These are phyloP conservation scores for Oxycera nigricornis DNA, from an alignment of 2,888 invertebrate genomes.

Conservation along the genomic window DNA sequence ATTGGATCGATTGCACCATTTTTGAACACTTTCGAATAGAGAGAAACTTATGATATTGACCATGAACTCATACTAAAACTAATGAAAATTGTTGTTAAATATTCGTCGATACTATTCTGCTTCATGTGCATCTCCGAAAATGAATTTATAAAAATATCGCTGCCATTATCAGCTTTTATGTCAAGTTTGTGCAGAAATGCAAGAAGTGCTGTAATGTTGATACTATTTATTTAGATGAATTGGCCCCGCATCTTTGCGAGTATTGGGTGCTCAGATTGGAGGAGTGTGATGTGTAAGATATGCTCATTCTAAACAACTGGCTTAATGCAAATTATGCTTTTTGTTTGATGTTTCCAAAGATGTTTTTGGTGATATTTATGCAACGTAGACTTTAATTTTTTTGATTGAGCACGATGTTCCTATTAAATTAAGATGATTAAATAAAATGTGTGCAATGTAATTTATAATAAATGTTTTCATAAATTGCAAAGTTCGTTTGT, in stretches of 20 bases:
- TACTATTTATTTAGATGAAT: too few relatives aligned
- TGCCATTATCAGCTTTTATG: too few relatives aligned
- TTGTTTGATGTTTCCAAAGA: slow-evolving; percentile 29
- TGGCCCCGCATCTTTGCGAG: too few relatives aligned
- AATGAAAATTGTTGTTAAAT: too few relatives aligned
- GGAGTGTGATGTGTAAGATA: neutral
- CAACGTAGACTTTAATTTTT: neutral
- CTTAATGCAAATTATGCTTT: neutral
- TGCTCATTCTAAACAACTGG: neutral
- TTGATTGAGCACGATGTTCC: slow-evolving; percentile 8
- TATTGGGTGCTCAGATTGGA: too few relatives aligned
- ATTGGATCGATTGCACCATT: slow-evolving; percentile 81
- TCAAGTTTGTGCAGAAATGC: too few relatives aligned
- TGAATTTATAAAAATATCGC: too few relatives aligned
- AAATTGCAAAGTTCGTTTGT: neutral
- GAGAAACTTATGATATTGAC: too few relatives aligned
- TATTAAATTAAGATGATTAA: slow-evolving; percentile 4
- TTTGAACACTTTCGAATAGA: slow-evolving; percentile 68
- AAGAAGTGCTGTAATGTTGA: too few relatives aligned
- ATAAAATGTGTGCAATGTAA: neutral
- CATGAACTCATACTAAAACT: too few relatives aligned
- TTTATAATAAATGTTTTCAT: slow-evolving; percentile 30
- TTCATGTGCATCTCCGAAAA: too few relatives aligned
- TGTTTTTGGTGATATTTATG: slow-evolving; percentile 19
- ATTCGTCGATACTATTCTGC: too few relatives aligned